A percentile compares a stretch with the other conserved stretches of the same genome.
Evolutionary conservation across 2,888 invertebrate genomes (phyloP).

Genomic region (Heliconius cydno): DNA sequence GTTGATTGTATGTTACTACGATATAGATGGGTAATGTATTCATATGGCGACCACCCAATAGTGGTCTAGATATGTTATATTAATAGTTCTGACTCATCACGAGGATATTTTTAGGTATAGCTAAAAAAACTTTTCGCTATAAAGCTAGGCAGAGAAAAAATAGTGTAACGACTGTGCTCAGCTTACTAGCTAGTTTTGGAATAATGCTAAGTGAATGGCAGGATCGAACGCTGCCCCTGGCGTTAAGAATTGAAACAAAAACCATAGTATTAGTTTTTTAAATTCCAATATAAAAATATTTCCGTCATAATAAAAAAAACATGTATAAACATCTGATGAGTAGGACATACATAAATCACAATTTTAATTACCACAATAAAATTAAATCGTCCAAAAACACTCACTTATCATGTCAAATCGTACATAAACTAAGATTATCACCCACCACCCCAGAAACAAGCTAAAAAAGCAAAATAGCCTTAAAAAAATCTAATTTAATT

Average conservation of each 20-base stretch:
- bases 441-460: constrained; percentile 47
- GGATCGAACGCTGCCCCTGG: not conserved
- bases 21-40: constrained; percentile 42
- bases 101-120: not conserved
- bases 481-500: constrained; percentile 69
- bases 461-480: constrained; percentile 54
- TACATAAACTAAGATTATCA: constrained; percentile 24
- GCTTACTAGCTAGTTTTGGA: not conserved
- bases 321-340: not conserved
- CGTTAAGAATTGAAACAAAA: not conserved
- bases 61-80: constrained; percentile 46
- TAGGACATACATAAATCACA: constrained; percentile 7
- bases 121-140: too few relatives aligned
- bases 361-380: constrained; percentile 15
- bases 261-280: too few relatives aligned
- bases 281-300: too few relatives aligned
- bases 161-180: not conserved
- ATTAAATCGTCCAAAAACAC: constrained; percentile 19
- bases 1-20: constrained; percentile 38
- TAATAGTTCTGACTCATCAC: constrained; percentile 44
- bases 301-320: not conserved
- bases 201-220: not conserved
- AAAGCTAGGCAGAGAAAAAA: not conserved
- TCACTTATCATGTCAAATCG: constrained; percentile 21
- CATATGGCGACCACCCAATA: constrained; percentile 44